Evolutionary conservation across 2,113 vertebrate genomes (phyloP).

Genomic region (Acanthochromis polyacanthus): DNA sequence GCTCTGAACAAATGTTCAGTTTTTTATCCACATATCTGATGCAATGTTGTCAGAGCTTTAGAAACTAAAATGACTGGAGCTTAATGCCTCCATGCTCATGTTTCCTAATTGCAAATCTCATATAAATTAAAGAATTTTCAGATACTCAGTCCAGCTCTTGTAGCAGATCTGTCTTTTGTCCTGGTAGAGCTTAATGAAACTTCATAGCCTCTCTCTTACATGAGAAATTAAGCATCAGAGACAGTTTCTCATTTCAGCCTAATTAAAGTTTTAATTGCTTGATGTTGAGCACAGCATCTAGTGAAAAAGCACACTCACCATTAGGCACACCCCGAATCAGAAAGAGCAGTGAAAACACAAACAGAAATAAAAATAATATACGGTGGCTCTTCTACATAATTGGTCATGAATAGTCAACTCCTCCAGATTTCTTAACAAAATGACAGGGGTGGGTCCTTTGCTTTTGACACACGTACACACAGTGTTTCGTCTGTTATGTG

Average conservation of each 20-base stretch:
- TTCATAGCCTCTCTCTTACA: conserved; percentile 72
- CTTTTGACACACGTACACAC: neutral
- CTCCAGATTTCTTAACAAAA: conserved; percentile 35
- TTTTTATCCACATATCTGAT: neutral
- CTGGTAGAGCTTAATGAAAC: conserved; percentile 74
- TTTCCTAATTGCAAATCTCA: conserved; percentile 38
- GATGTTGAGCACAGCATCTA: conserved; percentile 56
- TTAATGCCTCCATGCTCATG: conserved; percentile 21
- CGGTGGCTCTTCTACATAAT: conserved; percentile 49
- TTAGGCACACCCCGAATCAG: conserved; percentile 41
- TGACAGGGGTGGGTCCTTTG: conserved; percentile 32
- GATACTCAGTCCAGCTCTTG: conserved; percentile 26
- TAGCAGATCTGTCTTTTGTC: conserved; percentile 65
- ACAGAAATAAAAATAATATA: conserved; percentile 57
- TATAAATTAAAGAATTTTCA: conserved; percentile 58
- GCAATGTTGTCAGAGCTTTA: neutral
- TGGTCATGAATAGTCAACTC: conserved; percentile 56
- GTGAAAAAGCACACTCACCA: conserved; percentile 61
- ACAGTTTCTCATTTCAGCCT: conserved; percentile 78
- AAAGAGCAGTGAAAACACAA: conserved; percentile 52
- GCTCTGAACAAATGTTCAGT: too few relatives aligned
- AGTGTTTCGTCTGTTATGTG: conserved; percentile 18
- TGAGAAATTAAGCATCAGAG: conserved; percentile 80
- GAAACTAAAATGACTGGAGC: conserved; percentile 24
- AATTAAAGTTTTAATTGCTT: conserved; percentile 85